Base-by-base conservation (phyloP, 2,888 invertebrate genomes). In the Eupeodes luniger region DNA sequence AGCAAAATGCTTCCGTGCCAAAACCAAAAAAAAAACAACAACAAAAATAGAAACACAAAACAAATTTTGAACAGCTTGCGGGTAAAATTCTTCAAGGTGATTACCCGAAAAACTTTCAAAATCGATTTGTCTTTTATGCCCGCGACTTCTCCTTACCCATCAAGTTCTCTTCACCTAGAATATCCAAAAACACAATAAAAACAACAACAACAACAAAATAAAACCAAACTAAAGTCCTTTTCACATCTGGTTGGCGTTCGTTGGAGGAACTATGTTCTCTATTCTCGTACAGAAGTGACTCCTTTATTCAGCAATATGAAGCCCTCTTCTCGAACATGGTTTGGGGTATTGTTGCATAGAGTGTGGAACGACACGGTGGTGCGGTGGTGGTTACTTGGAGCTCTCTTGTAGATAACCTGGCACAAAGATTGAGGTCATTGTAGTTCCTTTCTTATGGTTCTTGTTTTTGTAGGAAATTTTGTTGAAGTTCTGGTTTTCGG, bases 61-160 rank as follows among this genome's bases (percentile, higher is more conserved):
- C 14, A n/a, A 59, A 59, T 59, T 57, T 72, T 27, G 44, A 72
- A 72, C 64, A 62, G 51, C 75, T 70, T 75, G 69, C 70, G 49
- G 57, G 44, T 12, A 74, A 61, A 67, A 79, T 61, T 72, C 75
- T 72, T 83, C 82, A 83, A 83, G 80, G 87, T 87, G 79, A 87
- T 83, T 80, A 83, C 72, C 80, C 80, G 34, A 72, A 87, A 86
- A 86, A 87, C 82, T 87, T 87, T 80, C 64, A 12, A 79, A 83
- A 87, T 87, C 87, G 87, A 87, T 87, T 83, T 83, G 70, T 83
- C 80, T 83, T 77, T 12, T 61, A 27, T 40, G 40, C 40, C 40
- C 40, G 27, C 61, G 69, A 3, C 27, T 72, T 80, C 61, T n/a
- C 12, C 67, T 59, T 51, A 47, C 16, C 36, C 44, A 16, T 6